These are phyloP conservation scores for Digitonthophagus gazella DNA, from an alignment of 2,888 invertebrate species.

Conservation along the genomic window DNA sequence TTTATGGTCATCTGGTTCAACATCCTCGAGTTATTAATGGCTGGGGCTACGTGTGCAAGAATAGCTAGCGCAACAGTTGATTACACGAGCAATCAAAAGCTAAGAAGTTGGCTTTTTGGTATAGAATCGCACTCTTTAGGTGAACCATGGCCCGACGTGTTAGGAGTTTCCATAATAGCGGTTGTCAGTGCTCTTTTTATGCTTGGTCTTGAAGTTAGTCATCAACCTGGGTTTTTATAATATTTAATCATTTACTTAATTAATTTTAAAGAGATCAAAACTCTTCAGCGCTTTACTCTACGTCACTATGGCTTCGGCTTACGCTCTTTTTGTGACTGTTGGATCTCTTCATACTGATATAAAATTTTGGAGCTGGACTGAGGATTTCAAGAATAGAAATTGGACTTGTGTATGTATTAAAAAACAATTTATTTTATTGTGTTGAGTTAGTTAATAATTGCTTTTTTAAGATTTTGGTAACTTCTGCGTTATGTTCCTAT, in stretches of 20 bases:
- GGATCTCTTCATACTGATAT: conserved; percentile 50
- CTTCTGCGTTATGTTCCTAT: conserved; percentile 49
- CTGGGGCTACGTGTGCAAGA: conserved; percentile 62
- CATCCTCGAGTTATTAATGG: conserved; percentile 59
- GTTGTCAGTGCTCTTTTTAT: conserved; percentile 62
- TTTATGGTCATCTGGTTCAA: conserved; percentile 62
- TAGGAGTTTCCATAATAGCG: conserved; percentile 61
- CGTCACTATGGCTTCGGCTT: conserved; percentile 42
- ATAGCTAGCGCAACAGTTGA: conserved; percentile 63
- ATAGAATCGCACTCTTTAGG: conserved; percentile 59
- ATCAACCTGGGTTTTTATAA: conserved; percentile 16
- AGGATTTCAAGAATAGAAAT: conserved; percentile 43
- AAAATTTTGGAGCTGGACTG: conserved; percentile 46
- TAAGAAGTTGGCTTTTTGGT: conserved; percentile 61
- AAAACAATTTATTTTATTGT: conserved; percentile 32
- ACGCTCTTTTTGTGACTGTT: conserved; percentile 48
- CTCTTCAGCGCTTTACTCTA: conserved; percentile 47
- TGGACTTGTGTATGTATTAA: conserved; percentile 38
- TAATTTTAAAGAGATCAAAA: conserved; percentile 46
- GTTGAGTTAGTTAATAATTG: no score
- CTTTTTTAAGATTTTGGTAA: conserved; percentile 50
- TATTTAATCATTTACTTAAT: conserved; percentile 7
- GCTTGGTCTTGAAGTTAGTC: conserved; percentile 62
- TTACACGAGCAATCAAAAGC: conserved; percentile 60
- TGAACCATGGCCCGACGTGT: conserved; percentile 64